Conservation (phyloP, 2,797 vertebrate genomes). For the Fratercula arctica region DNA sequence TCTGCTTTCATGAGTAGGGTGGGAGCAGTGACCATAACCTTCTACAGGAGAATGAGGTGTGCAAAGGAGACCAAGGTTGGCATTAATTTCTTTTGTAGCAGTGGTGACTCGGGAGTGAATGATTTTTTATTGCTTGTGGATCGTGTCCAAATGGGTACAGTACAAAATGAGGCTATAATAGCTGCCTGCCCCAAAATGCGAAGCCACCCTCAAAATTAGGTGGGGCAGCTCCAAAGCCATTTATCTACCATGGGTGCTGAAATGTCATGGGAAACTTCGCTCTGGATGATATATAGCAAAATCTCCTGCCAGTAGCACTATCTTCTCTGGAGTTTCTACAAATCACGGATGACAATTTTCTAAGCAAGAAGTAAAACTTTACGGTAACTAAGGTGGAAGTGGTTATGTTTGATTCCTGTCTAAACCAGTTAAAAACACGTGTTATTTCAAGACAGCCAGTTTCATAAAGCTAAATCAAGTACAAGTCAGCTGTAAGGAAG, state of each 20-base stretch:
- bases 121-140: background rate
- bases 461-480: background rate
- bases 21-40: background rate
- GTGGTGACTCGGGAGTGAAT: background rate
- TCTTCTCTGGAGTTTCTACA: slow-evolving; percentile 34
- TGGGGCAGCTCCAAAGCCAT: background rate
- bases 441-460: background rate
- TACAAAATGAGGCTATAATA: background rate
- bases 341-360: slow-evolving; percentile 35
- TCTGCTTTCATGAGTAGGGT: background rate
- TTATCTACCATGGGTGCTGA: background rate
- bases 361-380: slow-evolving; percentile 29
- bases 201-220: background rate
- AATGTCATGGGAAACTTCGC: background rate
- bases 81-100: background rate
- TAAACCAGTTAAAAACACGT: slow-evolving; percentile 20
- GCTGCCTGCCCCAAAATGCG: background rate
- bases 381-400: background rate
- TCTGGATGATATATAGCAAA: background rate
- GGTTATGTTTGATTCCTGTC: slow-evolving; percentile 13
- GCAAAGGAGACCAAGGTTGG: background rate
- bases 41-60: background rate
- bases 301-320: background rate
- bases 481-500: background rate
- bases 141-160: background rate